phyloP scores from a whole-genome alignment of 2,797 vertebrate genomes.

The Pseudocheirus occidentalis region DNA sequence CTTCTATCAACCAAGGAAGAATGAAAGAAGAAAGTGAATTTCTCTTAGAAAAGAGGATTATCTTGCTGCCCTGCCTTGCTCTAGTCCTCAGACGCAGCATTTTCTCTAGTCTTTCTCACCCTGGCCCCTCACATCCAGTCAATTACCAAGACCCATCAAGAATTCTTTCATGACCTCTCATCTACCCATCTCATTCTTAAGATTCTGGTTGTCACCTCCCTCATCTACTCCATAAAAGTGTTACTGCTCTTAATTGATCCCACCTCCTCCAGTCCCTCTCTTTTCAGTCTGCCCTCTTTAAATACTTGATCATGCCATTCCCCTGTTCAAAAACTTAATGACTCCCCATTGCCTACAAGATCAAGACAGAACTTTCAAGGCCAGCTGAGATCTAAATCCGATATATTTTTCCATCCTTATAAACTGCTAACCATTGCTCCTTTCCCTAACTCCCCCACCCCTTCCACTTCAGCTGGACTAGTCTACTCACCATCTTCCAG shows the following conservation, averaged over 20 bases:
- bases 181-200: neutral
- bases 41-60: neutral
- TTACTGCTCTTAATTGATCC: neutral
- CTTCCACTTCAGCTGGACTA: neutral
- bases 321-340: neutral
- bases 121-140: neutral
- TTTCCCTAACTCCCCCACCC: neutral
- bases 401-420: slow-evolving; percentile 6
- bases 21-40: neutral
- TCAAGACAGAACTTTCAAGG: neutral
- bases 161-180: no score
- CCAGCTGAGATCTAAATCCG: neutral
- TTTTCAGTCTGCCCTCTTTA: neutral
- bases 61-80: neutral
- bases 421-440: neutral
- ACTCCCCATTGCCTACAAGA: neutral
- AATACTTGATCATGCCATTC: neutral
- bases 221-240: neutral
- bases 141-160: neutral
- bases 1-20: neutral
- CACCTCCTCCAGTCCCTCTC: neutral
- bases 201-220: neutral
- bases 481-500: neutral
- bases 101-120: neutral
- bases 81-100: neutral